Conservation (phyloP, 2,888 invertebrate species). For the Orchesellides sinensis region DNA sequence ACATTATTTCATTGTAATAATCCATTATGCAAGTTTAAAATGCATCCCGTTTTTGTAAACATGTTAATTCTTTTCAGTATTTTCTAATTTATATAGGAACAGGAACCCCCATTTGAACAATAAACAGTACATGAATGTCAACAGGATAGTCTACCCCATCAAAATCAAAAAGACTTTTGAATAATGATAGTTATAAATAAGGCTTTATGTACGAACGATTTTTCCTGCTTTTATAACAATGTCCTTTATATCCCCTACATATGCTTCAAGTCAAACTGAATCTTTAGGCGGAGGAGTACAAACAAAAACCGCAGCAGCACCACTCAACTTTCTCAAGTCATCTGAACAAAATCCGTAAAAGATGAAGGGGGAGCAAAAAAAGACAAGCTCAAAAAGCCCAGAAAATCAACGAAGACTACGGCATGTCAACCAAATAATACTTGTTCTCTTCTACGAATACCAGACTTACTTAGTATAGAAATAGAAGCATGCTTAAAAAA, state of each 20-base stretch:
- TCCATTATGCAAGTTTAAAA: not conserved
- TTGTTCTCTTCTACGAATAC: no score
- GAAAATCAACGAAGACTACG: conserved; percentile 3
- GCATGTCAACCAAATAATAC: no score
- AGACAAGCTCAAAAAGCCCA: not conserved
- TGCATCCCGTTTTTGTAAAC: not conserved
- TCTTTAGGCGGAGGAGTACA: not conserved
- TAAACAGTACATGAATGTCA: not conserved
- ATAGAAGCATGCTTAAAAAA: no score
- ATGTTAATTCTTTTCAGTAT: not conserved
- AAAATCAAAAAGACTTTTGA: not conserved
- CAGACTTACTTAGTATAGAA: not conserved
- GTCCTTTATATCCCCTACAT: no score
- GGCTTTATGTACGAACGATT: no score
- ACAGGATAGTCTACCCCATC: no score
- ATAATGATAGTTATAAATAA: no score
- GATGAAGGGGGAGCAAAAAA: not conserved
- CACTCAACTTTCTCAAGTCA: not conserved
- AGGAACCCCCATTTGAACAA: not conserved
- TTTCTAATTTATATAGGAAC: not conserved
- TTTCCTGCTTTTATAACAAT: no score
- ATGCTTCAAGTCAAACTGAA: not conserved
- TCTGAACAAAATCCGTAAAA: no score
- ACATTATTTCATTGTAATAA: not conserved
- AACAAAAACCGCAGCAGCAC: not conserved